Conservation (phyloP, 2,888 invertebrate species). For the Punctoribates punctum region DNA sequence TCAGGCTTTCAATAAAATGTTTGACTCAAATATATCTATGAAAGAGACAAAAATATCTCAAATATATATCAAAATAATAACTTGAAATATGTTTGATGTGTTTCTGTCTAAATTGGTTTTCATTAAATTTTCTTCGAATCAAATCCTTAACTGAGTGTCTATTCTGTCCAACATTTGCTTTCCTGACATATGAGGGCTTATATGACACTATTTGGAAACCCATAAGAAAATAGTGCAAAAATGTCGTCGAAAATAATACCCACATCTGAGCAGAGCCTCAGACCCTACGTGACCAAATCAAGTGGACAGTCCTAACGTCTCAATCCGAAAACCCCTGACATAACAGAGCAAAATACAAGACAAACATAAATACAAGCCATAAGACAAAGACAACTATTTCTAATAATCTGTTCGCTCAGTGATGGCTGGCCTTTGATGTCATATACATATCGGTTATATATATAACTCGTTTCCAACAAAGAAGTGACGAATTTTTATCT, state of each 20-base stretch:
- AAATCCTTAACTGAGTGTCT: not conserved
- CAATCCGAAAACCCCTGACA: not conserved
- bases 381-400: not conserved
- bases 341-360: slow-evolving; percentile 7
- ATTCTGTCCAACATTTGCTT: slow-evolving; percentile 14
- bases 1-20: not conserved
- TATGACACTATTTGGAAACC: not conserved
- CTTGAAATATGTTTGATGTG: not conserved
- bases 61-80: not conserved
- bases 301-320: not conserved
- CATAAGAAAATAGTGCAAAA: too few species aligned
- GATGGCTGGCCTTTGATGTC: not conserved
- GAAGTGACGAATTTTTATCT: slow-evolving; percentile 25
- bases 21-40: not conserved
- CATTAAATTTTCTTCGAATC: slow-evolving; percentile 17
- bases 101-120: slow-evolving; percentile 21
- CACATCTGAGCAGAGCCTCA: too few species aligned
- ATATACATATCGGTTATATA: slow-evolving; percentile 16
- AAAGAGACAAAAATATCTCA: not conserved
- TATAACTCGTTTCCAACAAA: not conserved
- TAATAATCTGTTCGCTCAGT: slow-evolving; percentile 20
- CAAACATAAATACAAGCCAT: not conserved
- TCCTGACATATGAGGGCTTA: slow-evolving; percentile 13
- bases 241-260: too few species aligned
- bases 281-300: slow-evolving; percentile 25